Percentiles rank a stretch among this genome's conserved stretches.
phyloP scores from a whole-genome alignment of 1,140 invertebrate species.

The Scaptodrosophila lebanonensis region DNA sequence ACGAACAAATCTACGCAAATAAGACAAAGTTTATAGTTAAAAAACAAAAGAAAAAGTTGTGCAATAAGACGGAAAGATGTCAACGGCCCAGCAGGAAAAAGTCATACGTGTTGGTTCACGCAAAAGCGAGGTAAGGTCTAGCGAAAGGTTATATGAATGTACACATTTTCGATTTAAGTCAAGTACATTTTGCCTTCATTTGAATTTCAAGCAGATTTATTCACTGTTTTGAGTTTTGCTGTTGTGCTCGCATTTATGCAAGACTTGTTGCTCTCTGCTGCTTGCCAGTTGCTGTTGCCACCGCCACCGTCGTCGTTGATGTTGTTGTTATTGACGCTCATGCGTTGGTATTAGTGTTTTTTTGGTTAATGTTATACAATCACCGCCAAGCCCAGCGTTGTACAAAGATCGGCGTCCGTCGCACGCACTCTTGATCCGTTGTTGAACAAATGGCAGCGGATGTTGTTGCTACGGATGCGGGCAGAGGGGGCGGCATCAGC shows the following conservation, averaged over 20 bases:
- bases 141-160: slow-evolving; percentile 34
- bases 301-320: no score
- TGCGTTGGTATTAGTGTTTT: slow-evolving; percentile 22
- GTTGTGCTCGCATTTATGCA: slow-evolving; percentile 28
- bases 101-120: slow-evolving; percentile 82
- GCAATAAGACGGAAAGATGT: slow-evolving; percentile 53
- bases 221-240: slow-evolving; percentile 6
- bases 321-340: slow-evolving; percentile 19
- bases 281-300: slow-evolving; percentile 30
- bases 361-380: slow-evolving; percentile 62
- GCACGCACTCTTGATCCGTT: slow-evolving; percentile 39
- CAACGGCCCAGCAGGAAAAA: slow-evolving; percentile 43
- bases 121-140: slow-evolving; percentile 81
- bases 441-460: no score
- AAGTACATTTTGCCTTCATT: slow-evolving; percentile 45
- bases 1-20: slow-evolving; percentile 21
- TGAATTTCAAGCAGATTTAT: slow-evolving; percentile 61
- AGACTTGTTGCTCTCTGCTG: slow-evolving; percentile 44
- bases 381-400: slow-evolving; percentile 12
- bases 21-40: no score
- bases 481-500: no score
- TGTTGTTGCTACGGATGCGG: no score
- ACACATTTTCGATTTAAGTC: slow-evolving; percentile 14
- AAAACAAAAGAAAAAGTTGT: slow-evolving; percentile 48
- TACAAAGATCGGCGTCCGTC: slow-evolving; percentile 19